These are phyloP conservation scores for Camponotus fellah DNA, from an alignment of 2,888 invertebrate species.

Conservation along the genomic window DNA sequence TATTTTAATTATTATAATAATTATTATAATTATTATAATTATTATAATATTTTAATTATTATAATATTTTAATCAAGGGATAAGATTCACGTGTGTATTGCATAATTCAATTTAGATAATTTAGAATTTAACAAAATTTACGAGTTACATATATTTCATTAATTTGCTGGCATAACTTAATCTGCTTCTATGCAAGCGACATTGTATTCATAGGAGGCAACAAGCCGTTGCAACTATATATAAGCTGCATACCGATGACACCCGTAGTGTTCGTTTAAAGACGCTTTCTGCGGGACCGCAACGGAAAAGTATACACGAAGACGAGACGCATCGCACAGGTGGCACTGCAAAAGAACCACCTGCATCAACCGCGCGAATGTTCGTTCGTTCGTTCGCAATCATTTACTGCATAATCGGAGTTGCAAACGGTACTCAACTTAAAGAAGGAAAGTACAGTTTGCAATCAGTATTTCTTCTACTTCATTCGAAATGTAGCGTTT, in stretches of 20 bases:
- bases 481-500: not conserved
- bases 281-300: constrained; percentile 56
- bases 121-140: not conserved
- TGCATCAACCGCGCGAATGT: constrained; percentile 55
- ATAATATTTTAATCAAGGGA: not conserved
- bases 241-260: constrained; percentile 17
- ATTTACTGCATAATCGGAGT: constrained; percentile 28
- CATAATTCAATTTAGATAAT: not conserved
- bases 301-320: constrained; percentile 66
- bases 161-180: not conserved
- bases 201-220: not conserved
- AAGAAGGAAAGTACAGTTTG: not conserved
- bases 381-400: constrained; percentile 3
- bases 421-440: not conserved
- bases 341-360: constrained; percentile 70
- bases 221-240: not conserved
- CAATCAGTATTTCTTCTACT: not conserved
- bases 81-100: not conserved
- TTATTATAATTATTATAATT: too few relatives aligned
- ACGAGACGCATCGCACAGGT: constrained; percentile 64
- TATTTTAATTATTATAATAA: too few relatives aligned
- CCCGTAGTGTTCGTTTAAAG: constrained; percentile 23
- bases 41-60: too few relatives aligned
- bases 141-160: not conserved
- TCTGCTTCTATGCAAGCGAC: not conserved